phyloP scores from a whole-genome alignment of 2,113 vertebrate genomes.

The Neolamprologus caudopunctatus region DNA sequence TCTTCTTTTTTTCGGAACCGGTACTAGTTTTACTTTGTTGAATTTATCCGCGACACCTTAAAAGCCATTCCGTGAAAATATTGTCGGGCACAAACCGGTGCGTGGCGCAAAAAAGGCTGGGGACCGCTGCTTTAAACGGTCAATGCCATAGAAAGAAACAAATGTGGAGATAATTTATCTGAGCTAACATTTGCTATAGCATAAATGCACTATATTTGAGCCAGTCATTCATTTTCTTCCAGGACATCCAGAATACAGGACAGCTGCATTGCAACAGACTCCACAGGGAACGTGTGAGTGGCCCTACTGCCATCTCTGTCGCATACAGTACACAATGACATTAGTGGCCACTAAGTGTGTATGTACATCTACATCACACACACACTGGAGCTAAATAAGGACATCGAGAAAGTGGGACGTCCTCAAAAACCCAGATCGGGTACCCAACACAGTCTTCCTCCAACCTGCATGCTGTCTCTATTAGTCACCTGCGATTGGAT shows the following conservation, averaged over 20 bases:
- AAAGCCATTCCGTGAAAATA: neutral
- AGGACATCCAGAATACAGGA: neutral
- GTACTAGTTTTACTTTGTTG: neutral
- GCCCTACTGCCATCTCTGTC: neutral
- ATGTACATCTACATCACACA: neutral
- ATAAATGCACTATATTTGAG: neutral
- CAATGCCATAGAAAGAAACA: neutral
- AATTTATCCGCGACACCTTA: neutral
- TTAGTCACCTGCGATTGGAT: constrained; percentile 88
- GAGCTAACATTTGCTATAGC: neutral
- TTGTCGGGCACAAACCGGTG: neutral
- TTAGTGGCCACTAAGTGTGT: neutral
- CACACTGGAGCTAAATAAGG: neutral
- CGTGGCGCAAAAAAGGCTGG: neutral
- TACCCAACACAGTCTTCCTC: neutral
- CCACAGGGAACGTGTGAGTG: neutral
- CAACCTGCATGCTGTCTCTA: neutral
- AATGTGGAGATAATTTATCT: neutral
- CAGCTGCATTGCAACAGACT: constrained; percentile 8
- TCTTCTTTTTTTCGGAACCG: neutral
- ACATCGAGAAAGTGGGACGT: neutral
- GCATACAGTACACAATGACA: neutral
- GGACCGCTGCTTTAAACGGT: neutral
- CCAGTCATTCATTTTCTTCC: neutral
- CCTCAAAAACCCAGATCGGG: neutral